Evolutionary conservation across 2,888 invertebrate species (phyloP).

Genomic region (Coenonympha arcania): DNA sequence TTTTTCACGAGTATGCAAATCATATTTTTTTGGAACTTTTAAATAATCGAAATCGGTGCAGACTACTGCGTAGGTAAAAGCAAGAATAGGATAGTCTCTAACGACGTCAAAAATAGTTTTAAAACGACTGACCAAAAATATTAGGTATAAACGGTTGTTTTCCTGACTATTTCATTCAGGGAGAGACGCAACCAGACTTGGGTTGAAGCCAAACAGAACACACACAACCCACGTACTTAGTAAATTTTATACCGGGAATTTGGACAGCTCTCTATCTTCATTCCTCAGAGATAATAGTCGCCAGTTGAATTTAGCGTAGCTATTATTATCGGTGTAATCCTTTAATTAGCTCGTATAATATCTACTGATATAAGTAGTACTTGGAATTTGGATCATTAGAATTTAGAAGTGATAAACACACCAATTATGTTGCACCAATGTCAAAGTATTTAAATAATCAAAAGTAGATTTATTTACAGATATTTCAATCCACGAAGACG

Average conservation of each 20-base stretch:
- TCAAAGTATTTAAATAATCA: no score
- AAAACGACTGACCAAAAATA: conserved; percentile 34
- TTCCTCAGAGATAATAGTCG: conserved; percentile 16
- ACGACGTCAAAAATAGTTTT: conserved; percentile 6
- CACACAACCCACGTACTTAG: conserved; percentile 17
- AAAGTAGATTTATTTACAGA: no score
- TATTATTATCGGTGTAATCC: conserved; percentile 5
- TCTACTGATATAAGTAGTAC: not conserved
- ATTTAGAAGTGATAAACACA: no score
- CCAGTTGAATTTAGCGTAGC: not conserved
- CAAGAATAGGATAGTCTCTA: no score
- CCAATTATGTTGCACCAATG: no score
- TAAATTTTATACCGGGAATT: conserved; percentile 21
- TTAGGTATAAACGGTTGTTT: conserved; percentile 37
- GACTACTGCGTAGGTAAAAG: no score
- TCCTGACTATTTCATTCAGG: conserved; percentile 43
- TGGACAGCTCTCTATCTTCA: conserved; percentile 20
- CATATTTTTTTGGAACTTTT: no score
- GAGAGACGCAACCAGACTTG: conserved; percentile 46
- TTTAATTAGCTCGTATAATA: not conserved
- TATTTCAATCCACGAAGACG: no score
- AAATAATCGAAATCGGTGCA: no score
- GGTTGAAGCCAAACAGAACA: conserved; percentile 51
- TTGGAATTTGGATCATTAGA: not conserved
- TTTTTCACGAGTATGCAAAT: no score